These are phyloP conservation scores for Trisateles emortualis DNA, from an alignment of 2,888 invertebrate genomes.

Conservation along the genomic window DNA sequence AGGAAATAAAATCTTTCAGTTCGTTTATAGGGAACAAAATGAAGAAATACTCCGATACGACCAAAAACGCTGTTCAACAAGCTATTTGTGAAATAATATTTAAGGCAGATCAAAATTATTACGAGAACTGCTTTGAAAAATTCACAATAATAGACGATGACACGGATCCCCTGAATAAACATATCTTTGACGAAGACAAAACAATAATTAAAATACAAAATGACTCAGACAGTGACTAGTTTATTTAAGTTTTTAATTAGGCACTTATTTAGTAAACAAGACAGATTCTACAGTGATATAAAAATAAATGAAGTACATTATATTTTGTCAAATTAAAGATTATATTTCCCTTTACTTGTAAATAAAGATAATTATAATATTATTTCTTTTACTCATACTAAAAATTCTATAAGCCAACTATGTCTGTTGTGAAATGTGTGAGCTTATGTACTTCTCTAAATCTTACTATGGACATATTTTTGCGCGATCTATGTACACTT, in stretches of 20 bases:
- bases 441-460: no score
- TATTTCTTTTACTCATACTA: no score
- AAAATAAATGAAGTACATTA: slow-evolving; percentile 11
- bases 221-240: slow-evolving; percentile 39
- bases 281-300: not conserved
- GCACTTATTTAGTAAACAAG: not conserved
- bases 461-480: no score
- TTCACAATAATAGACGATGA: slow-evolving; percentile 39
- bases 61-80: slow-evolving; percentile 59
- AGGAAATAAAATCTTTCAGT: slow-evolving; percentile 60
- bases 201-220: slow-evolving; percentile 39
- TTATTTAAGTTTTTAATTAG: no score
- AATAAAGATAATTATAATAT: no score
- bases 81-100: slow-evolving; percentile 65
- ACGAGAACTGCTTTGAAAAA: slow-evolving; percentile 43
- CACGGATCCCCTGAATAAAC: slow-evolving; percentile 32
- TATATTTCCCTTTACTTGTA: not conserved
- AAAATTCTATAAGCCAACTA: no score
- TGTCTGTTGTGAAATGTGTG: no score
- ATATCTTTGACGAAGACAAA: slow-evolving; percentile 17
- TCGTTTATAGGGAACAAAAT: slow-evolving; percentile 62
- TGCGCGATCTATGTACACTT: no score
- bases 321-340: not conserved
- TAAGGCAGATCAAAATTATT: slow-evolving; percentile 58
- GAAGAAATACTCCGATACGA: slow-evolving; percentile 57